Conservation (phyloP, 2,888 invertebrate genomes). For the Plebejus argus region DNA sequence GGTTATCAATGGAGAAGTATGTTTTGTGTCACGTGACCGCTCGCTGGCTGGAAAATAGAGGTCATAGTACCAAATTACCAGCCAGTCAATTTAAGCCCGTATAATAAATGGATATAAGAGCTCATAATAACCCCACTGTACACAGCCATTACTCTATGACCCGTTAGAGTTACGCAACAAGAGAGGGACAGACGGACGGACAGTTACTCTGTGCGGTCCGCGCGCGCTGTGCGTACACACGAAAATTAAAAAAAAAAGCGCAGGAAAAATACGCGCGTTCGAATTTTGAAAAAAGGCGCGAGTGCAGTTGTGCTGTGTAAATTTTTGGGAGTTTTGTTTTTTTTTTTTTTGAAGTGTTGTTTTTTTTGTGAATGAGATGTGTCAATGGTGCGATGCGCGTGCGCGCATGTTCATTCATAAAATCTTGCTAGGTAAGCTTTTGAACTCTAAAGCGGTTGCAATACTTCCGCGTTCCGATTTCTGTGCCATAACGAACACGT, state of each 20-base stretch:
- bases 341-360: slow-evolving; percentile 41
- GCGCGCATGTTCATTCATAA: slow-evolving; percentile 58
- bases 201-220: slow-evolving; percentile 54
- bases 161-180: slow-evolving; percentile 75
- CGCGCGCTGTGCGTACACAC: slow-evolving; percentile 55
- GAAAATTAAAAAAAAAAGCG: slow-evolving; percentile 50
- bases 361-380: slow-evolving; percentile 59
- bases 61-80: too few relatives aligned
- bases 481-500: background rate
- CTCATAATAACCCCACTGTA: too few relatives aligned
- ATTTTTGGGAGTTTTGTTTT: slow-evolving; percentile 46
- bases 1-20: too few relatives aligned
- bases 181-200: slow-evolving; percentile 63
- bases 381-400: slow-evolving; percentile 66
- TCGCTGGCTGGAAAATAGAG: too few relatives aligned
- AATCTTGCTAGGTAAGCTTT: slow-evolving; percentile 62
- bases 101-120: too few relatives aligned
- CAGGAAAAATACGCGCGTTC: slow-evolving; percentile 48
- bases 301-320: slow-evolving; percentile 34
- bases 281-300: slow-evolving; percentile 36
- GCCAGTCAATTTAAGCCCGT: too few relatives aligned
- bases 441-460: background rate
- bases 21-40: too few relatives aligned
- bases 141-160: slow-evolving; percentile 70
- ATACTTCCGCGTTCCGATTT: slow-evolving; percentile 24